These are phyloP conservation scores for Nasonia longicornis DNA, from an alignment of 1,140 invertebrate genomes.

Conservation along the genomic window DNA sequence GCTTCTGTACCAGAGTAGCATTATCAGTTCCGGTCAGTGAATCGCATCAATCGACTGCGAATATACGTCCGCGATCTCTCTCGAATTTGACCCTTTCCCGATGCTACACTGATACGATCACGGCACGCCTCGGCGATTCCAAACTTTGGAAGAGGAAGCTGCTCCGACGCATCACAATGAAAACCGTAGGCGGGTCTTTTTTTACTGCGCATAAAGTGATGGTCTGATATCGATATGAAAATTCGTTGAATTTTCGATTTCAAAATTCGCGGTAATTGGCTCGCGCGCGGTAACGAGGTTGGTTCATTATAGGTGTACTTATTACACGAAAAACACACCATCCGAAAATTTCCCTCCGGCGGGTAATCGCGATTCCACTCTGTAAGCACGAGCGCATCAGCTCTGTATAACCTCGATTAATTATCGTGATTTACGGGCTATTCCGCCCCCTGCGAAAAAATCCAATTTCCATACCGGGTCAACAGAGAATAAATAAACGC, in stretches of 20 bases:
- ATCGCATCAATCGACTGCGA: background rate
- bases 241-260: no score
- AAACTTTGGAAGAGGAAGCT: background rate
- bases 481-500: background rate
- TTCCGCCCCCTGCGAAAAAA: background rate
- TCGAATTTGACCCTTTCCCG: background rate
- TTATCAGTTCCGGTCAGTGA: slow-evolving; percentile 5
- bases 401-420: background rate
- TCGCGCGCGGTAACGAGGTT: background rate
- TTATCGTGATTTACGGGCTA: background rate
- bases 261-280: no score
- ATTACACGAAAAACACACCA: no score
- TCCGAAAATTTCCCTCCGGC: background rate
- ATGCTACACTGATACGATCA: background rate
- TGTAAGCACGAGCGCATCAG: background rate
- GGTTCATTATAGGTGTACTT: no score
- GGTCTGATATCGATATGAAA: no score
- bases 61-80: background rate
- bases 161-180: no score
- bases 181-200: no score
- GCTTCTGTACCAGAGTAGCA: background rate
- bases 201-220: no score
- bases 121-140: background rate
- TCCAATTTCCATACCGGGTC: background rate
- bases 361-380: background rate